phyloP scores from a whole-genome alignment of 2,888 invertebrate species.

The Synanthedon tipuliformis region DNA sequence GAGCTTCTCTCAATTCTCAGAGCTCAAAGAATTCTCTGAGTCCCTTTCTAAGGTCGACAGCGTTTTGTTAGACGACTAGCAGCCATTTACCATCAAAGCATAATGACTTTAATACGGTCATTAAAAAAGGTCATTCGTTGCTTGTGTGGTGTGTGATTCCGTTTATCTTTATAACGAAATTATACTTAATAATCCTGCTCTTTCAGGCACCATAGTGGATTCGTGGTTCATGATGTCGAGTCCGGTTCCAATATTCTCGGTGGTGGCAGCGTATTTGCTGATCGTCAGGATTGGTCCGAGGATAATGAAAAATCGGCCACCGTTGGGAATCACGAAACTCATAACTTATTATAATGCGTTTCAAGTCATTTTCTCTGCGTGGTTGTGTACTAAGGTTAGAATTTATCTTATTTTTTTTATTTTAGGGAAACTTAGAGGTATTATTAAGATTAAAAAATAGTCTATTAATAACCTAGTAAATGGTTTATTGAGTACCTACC shows the following conservation, averaged over 20 bases:
- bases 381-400: constrained; percentile 51
- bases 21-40: too few species aligned
- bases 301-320: constrained; percentile 78
- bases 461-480: too few species aligned
- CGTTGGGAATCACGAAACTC: constrained; percentile 76
- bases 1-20: too few species aligned
- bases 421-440: too few species aligned
- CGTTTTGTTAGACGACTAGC: neutral
- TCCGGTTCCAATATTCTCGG: constrained; percentile 74
- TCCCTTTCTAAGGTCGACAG: too few species aligned
- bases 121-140: neutral
- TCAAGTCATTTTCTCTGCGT: constrained; percentile 83
- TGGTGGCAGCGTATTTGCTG: constrained; percentile 74
- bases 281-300: constrained; percentile 81
- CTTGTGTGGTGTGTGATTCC: too few species aligned
- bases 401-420: neutral
- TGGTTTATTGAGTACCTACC: too few species aligned
- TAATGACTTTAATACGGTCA: neutral
- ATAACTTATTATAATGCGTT: constrained; percentile 87
- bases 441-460: too few species aligned
- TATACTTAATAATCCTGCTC: constrained; percentile 1
- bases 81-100: neutral
- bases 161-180: too few species aligned
- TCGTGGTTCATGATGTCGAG: constrained; percentile 84
- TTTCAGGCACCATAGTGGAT: constrained; percentile 79